These are phyloP conservation scores for Pavo muticus DNA, from an alignment of 2,113 vertebrate genomes.

Conservation along the genomic window DNA sequence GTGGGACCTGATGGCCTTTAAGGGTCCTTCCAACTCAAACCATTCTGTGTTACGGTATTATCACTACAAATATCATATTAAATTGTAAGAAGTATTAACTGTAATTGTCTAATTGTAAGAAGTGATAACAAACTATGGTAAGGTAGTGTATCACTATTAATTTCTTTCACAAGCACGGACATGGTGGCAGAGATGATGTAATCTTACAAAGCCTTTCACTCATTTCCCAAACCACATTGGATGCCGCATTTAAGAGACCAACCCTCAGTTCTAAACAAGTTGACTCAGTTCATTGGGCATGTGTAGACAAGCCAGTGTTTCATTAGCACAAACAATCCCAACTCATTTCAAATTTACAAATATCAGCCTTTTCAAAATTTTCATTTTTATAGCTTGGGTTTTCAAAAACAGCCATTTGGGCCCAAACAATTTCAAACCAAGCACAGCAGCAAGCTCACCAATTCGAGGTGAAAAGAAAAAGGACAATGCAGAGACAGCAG, in stretches of 20 bases:
- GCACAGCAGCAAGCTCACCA: background rate
- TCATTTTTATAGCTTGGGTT: background rate
- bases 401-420: background rate
- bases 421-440: background rate
- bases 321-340: background rate
- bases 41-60: no score
- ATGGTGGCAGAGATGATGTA: background rate
- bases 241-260: background rate
- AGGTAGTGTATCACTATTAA: background rate
- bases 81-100: background rate
- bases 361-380: background rate
- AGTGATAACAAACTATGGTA: background rate
- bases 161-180: background rate
- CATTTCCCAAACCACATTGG: background rate
- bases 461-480: background rate
- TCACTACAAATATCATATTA: background rate
- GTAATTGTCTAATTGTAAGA: no score
- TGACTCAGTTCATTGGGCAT: background rate
- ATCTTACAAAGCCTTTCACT: background rate
- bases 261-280: background rate
- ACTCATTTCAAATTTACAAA: background rate
- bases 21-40: no score
- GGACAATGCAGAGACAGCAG: background rate
- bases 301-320: background rate
- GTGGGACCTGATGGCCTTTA: no score